Conservation (phyloP, 2,888 invertebrate genomes). For the Siphlonurus alternatus region DNA sequence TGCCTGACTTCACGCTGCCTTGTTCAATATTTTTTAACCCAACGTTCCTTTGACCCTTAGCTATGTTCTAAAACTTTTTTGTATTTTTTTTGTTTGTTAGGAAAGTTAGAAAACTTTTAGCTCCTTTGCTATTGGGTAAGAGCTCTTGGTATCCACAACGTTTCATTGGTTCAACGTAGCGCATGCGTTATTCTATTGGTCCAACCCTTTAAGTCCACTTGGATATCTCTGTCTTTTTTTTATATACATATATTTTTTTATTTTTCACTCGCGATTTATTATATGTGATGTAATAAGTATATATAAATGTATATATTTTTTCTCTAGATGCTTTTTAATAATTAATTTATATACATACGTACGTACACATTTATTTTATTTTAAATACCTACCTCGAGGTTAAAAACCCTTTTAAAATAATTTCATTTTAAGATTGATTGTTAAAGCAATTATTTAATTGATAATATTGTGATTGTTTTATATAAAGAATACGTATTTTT, state of each 20-base stretch:
- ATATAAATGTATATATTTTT: background rate
- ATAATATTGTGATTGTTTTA: too few relatives aligned
- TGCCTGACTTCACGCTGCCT: background rate
- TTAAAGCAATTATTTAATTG: background rate
- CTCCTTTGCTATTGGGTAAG: background rate
- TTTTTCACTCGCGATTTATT: background rate
- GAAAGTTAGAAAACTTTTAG: slow-evolving; percentile 3
- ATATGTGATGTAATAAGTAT: background rate
- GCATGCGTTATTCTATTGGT: background rate
- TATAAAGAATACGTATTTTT: too few relatives aligned
- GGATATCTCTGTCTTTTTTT: background rate
- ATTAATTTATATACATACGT: too few relatives aligned
- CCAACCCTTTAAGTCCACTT: slow-evolving; percentile 2
- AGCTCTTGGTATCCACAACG: background rate
- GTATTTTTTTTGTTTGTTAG: background rate
- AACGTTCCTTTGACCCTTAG: background rate
- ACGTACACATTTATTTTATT: background rate
- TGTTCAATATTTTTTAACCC: background rate
- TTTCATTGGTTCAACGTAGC: background rate
- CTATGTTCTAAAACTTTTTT: background rate
- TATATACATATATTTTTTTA: background rate
- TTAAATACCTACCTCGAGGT: background rate
- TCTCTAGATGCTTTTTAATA: background rate
- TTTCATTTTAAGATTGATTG: background rate
- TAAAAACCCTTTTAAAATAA: background rate